Conservation (phyloP, 2,113 vertebrate species). For the Zingel zingel region DNA sequence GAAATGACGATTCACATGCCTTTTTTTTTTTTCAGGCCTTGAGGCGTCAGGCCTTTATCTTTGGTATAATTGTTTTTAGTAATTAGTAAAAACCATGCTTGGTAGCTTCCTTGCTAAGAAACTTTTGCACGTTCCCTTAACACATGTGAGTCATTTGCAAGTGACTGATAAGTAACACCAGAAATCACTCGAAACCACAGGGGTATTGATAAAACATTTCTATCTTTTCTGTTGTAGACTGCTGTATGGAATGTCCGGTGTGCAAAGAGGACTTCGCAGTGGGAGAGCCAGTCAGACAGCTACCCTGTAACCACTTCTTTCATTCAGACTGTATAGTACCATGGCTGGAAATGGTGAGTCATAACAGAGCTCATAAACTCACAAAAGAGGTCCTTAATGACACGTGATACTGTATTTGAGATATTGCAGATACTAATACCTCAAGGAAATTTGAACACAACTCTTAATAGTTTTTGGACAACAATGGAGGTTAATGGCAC, state of each 20-base stretch:
- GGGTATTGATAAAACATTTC: not conserved
- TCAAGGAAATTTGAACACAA: not conserved
- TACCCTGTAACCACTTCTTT: constrained; percentile 97
- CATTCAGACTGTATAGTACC: constrained; percentile 98
- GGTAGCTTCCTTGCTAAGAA: not conserved
- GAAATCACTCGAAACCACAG: not conserved
- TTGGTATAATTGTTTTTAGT: not conserved
- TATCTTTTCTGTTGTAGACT: constrained; percentile 79
- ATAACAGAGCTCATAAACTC: not conserved
- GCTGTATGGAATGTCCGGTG: constrained; percentile 95
- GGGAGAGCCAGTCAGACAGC: constrained; percentile 92
- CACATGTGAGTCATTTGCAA: not conserved
- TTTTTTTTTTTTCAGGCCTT: not conserved
- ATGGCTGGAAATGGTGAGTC: constrained; percentile 96
- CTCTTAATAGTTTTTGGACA: no score
- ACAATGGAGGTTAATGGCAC: no score
- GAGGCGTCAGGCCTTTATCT: not conserved
- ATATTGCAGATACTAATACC: not conserved
- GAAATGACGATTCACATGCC: not conserved
- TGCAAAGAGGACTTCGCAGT: constrained; percentile 95
- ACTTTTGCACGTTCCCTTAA: not conserved
- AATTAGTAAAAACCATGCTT: not conserved
- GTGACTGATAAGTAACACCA: not conserved
- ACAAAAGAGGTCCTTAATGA: not conserved
- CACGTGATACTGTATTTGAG: not conserved